These are phyloP conservation scores for Nasonovia ribisnigri DNA, from an alignment of 2,888 invertebrate species.

Conservation along the genomic window DNA sequence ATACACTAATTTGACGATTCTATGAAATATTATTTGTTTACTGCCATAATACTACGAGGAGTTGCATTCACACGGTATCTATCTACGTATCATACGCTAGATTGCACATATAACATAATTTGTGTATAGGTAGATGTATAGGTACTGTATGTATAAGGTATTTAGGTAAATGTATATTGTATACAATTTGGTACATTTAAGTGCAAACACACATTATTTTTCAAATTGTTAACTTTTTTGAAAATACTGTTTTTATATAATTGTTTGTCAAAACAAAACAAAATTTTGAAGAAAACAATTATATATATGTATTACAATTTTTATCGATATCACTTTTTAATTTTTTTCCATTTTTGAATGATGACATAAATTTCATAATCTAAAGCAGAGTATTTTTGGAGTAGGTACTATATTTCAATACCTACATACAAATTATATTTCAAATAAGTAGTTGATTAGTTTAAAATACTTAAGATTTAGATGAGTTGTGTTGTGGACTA, in stretches of 20 bases:
- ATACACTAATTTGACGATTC: not conserved
- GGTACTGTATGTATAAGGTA: not conserved
- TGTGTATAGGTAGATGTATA: not conserved
- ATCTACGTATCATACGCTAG: not conserved
- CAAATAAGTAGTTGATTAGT: not conserved
- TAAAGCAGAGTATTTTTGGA: not conserved
- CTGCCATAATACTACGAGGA: not conserved
- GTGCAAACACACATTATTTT: no score
- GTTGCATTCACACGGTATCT: not conserved
- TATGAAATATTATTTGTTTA: not conserved
- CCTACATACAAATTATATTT: not conserved
- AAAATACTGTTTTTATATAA: not conserved
- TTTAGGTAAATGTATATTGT: no score
- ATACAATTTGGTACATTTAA: not conserved
- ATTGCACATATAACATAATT: not conserved
- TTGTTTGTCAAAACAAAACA: not conserved
- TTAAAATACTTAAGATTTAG: not conserved
- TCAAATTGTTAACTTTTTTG: not conserved
- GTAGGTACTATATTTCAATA: no score
- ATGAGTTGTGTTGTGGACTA: no score
- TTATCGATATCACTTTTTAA: no score
- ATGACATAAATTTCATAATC: not conserved
- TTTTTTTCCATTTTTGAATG: not conserved
- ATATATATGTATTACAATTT: no score
- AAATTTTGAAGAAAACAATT: not conserved